Evolutionary conservation across 2,888 invertebrate species (phyloP), one percentile per base, ranked within the genome.

Genomic region (Hylaea fasciaria): DNA sequence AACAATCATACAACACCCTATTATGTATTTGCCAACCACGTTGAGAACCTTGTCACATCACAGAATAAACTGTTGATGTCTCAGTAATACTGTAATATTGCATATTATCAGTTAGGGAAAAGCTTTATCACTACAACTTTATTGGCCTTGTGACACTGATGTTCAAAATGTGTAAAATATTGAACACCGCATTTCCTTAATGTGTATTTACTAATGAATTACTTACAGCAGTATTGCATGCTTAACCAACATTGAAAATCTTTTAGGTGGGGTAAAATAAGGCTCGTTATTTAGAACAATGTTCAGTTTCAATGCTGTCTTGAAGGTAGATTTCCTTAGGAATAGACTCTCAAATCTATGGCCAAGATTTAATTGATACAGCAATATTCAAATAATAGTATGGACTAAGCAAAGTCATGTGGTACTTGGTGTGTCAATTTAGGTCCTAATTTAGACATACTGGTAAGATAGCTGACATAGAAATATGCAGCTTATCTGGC

Each of bases 111-210:
- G 47, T 57, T 52, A 52, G 41, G 22, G 41, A 28, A 35, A 40
- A 52, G 45, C 51, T 43, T 41, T 22, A 37, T 14, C 40, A 46
- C 46, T 32, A 46, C 52, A 44, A 39, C 28, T 55, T 44, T 40
- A 53, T n/a, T 44, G 28, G 13, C 17, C 5, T n/a, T n/a, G n/a
- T 57, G 45, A 45, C 29, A 51, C 13, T 51, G 46, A 57, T 57
- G 56, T 16, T 35, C 22, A 49, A 57, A 57, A 11, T 40, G 32
- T 41, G 45, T 51, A 14, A 50, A 57, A 50, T 45, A 57, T 45
- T 7, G 35, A 3, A 35, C 2, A 37, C n/a, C 8, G 11, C 13
- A 37, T 54, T 59, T 54, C 65, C 63, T 57, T 46, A 49, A 39
- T 41, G 32, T 48, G 40, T 48, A 46, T 50, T 40, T 14, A 13